Evolutionary conservation across 2,113 vertebrate genomes (phyloP).

Genomic region (Paramisgurnus dabryanus): DNA sequence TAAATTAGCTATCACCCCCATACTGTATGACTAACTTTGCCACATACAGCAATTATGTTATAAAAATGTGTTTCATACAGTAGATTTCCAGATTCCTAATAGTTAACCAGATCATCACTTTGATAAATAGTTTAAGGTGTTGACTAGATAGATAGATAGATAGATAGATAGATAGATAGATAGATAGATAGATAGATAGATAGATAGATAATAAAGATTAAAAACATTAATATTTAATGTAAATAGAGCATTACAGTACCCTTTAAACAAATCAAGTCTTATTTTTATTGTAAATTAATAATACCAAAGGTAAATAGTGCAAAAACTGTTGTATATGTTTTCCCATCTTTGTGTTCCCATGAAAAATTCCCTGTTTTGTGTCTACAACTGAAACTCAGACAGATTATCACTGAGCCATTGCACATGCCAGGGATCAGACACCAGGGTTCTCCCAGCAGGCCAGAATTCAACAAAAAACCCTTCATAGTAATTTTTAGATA

Average conservation of each 20-base stretch:
- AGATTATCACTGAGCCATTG: constrained; percentile 51
- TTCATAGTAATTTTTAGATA: background rate
- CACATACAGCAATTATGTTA: too few species aligned
- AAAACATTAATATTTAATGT: too few species aligned
- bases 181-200: too few species aligned
- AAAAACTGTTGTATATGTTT: background rate
- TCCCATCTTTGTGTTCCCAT: background rate
- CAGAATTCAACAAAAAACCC: background rate
- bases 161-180: too few species aligned
- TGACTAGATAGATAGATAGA: too few species aligned
- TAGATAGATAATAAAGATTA: too few species aligned
- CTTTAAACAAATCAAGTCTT: background rate
- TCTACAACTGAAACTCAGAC: constrained; percentile 22
- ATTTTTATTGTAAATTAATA: too few species aligned
- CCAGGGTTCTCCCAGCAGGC: background rate
- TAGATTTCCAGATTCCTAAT: too few species aligned
- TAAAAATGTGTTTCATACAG: too few species aligned
- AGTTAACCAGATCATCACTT: too few species aligned
- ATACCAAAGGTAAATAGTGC: background rate
- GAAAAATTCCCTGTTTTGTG: background rate
- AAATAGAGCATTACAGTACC: background rate
- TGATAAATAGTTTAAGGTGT: too few species aligned
- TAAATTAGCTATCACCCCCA: background rate
- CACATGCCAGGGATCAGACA: constrained; percentile 48
- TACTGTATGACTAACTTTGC: background rate